These are phyloP conservation scores for Probaryconus sp. DNA, from an alignment of 1,140 invertebrate species.

Conservation along the genomic window DNA sequence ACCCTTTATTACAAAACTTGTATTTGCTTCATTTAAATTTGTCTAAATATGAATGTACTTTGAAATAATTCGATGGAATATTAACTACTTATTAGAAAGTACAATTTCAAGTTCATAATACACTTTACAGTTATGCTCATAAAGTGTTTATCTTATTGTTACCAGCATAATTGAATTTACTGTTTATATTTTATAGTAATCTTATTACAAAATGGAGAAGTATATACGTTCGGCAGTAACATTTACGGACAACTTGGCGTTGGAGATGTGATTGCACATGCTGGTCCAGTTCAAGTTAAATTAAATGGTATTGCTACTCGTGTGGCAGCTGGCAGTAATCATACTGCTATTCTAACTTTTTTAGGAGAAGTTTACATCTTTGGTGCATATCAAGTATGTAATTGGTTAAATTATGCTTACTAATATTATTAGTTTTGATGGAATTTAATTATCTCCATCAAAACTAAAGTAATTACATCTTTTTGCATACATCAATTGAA, in stretches of 20 bases:
- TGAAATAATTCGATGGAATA: too few relatives aligned
- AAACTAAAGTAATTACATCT: too few relatives aligned
- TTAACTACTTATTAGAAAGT: too few relatives aligned
- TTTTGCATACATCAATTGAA: too few relatives aligned
- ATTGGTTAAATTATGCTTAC: slow-evolving; percentile 9
- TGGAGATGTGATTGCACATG: slow-evolving; percentile 88
- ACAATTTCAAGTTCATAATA: too few relatives aligned
- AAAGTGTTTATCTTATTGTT: too few relatives aligned
- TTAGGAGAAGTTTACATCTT: slow-evolving; percentile 96
- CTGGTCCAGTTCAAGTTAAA: slow-evolving; percentile 86
- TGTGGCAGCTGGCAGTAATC: slow-evolving; percentile 96
- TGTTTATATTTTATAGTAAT: slow-evolving; percentile 78
- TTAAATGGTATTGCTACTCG: slow-evolving; percentile 84
- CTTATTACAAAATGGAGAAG: slow-evolving; percentile 84
- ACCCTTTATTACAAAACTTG: not conserved
- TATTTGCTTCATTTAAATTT: not conserved
- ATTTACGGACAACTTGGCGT: slow-evolving; percentile 95
- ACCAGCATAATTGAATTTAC: slow-evolving; percentile 12
- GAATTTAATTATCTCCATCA: too few relatives aligned
- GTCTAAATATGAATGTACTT: too few relatives aligned
- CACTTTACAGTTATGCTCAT: too few relatives aligned
- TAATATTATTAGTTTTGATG: not conserved
- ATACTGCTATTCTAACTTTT: slow-evolving; percentile 92
- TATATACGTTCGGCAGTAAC: slow-evolving; percentile 96
- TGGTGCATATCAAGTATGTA: slow-evolving; percentile 89